Evolutionary conservation across 2,888 invertebrate species (phyloP), one percentile per base, ranked within the genome.

Genomic region (Cheilosia scutellata): DNA sequence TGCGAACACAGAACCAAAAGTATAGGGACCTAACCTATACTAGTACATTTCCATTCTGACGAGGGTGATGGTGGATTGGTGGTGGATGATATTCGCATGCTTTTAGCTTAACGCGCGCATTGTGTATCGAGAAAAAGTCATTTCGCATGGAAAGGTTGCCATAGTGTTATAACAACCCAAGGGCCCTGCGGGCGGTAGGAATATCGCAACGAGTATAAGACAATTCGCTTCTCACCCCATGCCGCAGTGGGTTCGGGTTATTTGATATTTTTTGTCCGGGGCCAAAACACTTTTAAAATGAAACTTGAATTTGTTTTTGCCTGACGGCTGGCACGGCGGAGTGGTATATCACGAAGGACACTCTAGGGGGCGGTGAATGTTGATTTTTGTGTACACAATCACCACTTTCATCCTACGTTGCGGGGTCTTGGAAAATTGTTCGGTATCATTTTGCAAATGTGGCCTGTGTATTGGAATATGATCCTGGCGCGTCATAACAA

Each of bases 51-150:
- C 9, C 7, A 25, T 40, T 16, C 68, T 20, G 20, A 20, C 20
- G 20, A 20, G 20, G 20, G 20, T 20, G 20, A 20, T 20, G 20
- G 20, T 20, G 20, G 20, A 20, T n/a, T 31, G 55, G 29, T 16
- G 42, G 20, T n/a, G 29, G 57, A 33, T 47, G 47, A 60, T 60
- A 29, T 58, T 74, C 49, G 74, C 49, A 79, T 84, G 83, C 79
- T 84, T 79, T 84, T 84, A 84, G 83, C 74, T 79, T 75, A 70
- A 79, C 79, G 70, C 74, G 79, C 63, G 79, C 63, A 70, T 70
- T 47, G 51, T 68, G 44, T 79, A 78, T 78, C 83, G 68, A 57
- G 74, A 40, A 40, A 74, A 78, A 83, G 83, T 74, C 79, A 79
- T 83, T 83, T 79, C 63, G 25, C 57, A 68, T 68, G 66, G 62